Conservation (phyloP, 2,113 vertebrate species). For the Nibea coibor region DNA sequence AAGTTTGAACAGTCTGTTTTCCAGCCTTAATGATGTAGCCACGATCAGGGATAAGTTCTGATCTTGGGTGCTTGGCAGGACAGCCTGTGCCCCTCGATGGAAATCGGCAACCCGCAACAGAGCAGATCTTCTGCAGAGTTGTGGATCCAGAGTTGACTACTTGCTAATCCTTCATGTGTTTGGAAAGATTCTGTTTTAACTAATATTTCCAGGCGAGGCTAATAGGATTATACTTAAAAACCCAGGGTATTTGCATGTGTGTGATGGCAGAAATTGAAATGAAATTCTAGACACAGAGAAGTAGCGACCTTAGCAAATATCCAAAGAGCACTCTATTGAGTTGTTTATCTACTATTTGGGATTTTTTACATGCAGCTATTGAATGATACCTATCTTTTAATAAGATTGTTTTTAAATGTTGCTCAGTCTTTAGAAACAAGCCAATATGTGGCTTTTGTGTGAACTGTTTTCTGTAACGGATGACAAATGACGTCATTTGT, state of each 20-base stretch:
- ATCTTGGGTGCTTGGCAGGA: constrained; percentile 65
- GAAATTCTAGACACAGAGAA: constrained; percentile 41
- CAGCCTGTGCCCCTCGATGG: constrained; percentile 30
- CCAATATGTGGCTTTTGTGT: constrained; percentile 18
- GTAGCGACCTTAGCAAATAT: constrained; percentile 40
- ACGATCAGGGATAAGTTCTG: constrained; percentile 49
- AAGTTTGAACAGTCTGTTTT: constrained; percentile 46
- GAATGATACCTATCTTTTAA: background rate
- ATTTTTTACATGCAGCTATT: background rate
- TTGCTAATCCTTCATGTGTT: constrained; percentile 55
- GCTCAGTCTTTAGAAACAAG: background rate
- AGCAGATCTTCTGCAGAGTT: constrained; percentile 36
- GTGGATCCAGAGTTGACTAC: constrained; percentile 20
- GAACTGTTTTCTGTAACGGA: background rate
- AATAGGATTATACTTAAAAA: constrained; percentile 69
- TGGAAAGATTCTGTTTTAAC: constrained; percentile 48
- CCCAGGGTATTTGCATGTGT: constrained; percentile 45
- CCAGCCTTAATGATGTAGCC: constrained; percentile 48
- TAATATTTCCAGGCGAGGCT: constrained; percentile 55
- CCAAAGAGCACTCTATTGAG: background rate
- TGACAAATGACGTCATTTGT: constrained; percentile 49
- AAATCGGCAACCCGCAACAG: constrained; percentile 43
- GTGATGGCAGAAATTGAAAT: constrained; percentile 25
- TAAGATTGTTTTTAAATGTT: background rate
- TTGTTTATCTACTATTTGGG: background rate